A percentile compares a stretch with the other conserved stretches of the same genome.
Evolutionary conservation across 2,888 invertebrate genomes (phyloP).

Genomic region (Vannuccia rotundouncinata): DNA sequence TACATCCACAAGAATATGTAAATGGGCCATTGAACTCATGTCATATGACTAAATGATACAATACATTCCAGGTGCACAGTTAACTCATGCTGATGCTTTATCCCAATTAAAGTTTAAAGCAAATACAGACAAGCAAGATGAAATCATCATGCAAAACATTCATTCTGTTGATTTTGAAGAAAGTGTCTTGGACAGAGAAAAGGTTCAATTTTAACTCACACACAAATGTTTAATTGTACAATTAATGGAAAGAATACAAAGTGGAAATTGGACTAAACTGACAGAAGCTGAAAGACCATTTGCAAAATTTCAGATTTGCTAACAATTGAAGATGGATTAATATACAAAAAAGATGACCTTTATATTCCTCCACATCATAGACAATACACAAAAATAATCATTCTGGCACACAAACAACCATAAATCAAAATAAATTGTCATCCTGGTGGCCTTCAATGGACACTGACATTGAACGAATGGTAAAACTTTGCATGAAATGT

Average conservation of each 20-base stretch:
- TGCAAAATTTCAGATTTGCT: background rate
- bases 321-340: constrained; percentile 32
- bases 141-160: constrained; percentile 6
- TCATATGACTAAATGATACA: constrained; percentile 18
- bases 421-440: constrained; percentile 5
- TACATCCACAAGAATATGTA: constrained; percentile 29
- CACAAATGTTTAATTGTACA: background rate
- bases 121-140: constrained; percentile 20
- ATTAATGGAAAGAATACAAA: constrained; percentile 30
- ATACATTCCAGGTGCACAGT: background rate
- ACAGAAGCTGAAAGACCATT: constrained; percentile 25
- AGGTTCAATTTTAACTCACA: constrained; percentile 14
- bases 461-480: constrained; percentile 4
- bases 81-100: constrained; percentile 29
- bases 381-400: constrained; percentile 21
- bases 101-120: constrained; percentile 28
- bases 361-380: constrained; percentile 22
- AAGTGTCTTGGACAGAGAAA: constrained; percentile 8
- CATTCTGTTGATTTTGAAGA: constrained; percentile 22
- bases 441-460: constrained; percentile 1
- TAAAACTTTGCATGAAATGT: background rate
- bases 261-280: constrained; percentile 22
- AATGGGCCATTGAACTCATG: constrained; percentile 31
- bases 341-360: constrained; percentile 7
- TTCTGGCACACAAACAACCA: constrained; percentile 21